Evolutionary conservation across 2,797 vertebrate genomes (phyloP), one percentile per base, ranked within the genome.

Genomic region (Falco cherrug): DNA sequence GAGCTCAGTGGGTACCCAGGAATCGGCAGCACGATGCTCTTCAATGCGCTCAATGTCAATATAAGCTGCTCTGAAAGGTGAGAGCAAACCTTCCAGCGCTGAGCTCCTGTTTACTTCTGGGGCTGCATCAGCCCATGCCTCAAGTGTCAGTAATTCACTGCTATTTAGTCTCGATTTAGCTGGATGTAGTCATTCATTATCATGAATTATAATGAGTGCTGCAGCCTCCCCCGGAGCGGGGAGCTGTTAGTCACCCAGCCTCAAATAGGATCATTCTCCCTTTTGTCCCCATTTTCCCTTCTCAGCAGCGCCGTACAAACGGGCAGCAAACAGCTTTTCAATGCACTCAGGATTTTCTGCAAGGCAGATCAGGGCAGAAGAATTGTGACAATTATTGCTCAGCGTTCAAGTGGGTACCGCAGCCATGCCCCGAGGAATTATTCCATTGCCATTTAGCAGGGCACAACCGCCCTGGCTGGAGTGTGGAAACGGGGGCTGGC

Each of bases 391-490:
- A 2, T 2, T 59, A 33, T 21, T 51, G 4, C 33, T 64, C 6
- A 0, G 47, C 3, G 24, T 9, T 45, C 69, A 64, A 64, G 35
- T 19, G 73, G 79, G 39, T 8, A n/a, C 61, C 60, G 41, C 28
- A 17, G 5, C 21, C 1, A 0, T 21, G 57, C n/a, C 76, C 35
- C 0, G 3, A 61, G 76, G 51, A 47, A 26, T 39, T 19, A 29
- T 5, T 14, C 51, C 67, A 11, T 3, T 9, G 31, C 17, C 64
- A 61, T 70, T 37, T 5, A 20, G 51, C 41, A 37, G 80, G 73
- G 10, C 56, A 50, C 6, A 3, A 5, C 4, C 0, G 17, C 0
- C 0, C 37, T 13, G 51, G 22, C 14, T 13, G 31, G 57, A 13
- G 24, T 0, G 18, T 10, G 26, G 41, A 35, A 20, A 41, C 47